Evolutionary conservation across 2,113 vertebrate genomes (phyloP).

Genomic region (Lamprotornis superbus): DNA sequence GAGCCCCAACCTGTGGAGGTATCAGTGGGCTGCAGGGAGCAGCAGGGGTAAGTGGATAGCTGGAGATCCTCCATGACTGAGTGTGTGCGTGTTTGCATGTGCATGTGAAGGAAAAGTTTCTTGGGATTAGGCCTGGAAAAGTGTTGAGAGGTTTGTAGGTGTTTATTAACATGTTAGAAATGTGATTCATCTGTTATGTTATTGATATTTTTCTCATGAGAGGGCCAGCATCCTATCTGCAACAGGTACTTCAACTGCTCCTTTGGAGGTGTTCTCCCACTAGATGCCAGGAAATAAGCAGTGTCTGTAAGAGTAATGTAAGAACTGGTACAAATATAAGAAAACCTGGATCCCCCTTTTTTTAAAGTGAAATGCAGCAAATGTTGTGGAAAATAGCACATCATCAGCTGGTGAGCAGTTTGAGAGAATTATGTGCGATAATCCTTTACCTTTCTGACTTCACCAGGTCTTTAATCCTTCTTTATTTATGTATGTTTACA

Average conservation of each 20-base stretch:
- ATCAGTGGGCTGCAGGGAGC: neutral
- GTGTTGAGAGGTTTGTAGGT: neutral
- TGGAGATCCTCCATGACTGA: neutral
- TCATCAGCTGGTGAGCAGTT: neutral
- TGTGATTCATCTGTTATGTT: neutral
- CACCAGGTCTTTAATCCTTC: neutral
- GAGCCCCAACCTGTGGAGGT: rapidly evolving
- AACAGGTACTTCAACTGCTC: neutral
- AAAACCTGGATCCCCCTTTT: neutral
- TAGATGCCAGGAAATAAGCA: neutral
- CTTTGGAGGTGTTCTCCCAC: neutral
- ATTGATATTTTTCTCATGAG: neutral
- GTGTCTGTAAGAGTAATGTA: neutral
- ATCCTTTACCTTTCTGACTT: neutral
- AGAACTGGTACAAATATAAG: neutral
- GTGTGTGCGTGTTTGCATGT: rapidly evolving
- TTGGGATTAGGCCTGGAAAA: neutral
- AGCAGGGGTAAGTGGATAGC: neutral
- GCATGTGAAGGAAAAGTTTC: neutral
- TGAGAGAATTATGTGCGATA: neutral
- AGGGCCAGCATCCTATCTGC: neutral
- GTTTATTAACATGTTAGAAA: neutral
- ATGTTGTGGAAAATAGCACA: neutral
- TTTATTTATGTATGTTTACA: neutral
- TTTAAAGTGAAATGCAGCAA: neutral